Conservation (phyloP, 2,113 vertebrate species). For the Spizaetus ornatus region DNA sequence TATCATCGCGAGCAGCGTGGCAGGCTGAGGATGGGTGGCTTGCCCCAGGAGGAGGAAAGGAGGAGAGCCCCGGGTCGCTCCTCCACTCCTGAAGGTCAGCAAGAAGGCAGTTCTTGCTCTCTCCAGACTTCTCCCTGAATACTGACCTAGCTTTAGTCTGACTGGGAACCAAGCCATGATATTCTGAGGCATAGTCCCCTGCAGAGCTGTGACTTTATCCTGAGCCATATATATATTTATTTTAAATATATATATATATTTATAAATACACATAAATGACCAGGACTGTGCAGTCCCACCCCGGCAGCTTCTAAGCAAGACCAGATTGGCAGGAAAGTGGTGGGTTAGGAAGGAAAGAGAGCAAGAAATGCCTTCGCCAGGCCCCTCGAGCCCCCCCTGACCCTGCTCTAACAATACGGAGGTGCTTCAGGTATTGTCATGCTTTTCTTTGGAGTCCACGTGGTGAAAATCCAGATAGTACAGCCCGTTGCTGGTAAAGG, state of each 20-base stretch:
- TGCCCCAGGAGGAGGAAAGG: neutral
- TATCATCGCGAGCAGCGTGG: fast-evolving
- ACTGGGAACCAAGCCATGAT: neutral
- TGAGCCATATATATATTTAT: neutral
- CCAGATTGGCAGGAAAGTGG: neutral
- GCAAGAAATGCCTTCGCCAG: neutral
- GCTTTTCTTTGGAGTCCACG: neutral
- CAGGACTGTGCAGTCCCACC: neutral
- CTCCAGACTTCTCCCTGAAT: neutral
- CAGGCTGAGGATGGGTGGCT: neutral
- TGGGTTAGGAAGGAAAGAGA: neutral
- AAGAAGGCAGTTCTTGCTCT: neutral
- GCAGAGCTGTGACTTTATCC: neutral
- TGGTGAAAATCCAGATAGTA: neutral
- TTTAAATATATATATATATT: no score
- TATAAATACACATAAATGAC: neutral
- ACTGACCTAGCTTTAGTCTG: neutral
- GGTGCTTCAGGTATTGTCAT: neutral
- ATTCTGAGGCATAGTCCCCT: neutral
- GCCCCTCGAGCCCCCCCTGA: neutral
- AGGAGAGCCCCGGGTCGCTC: neutral
- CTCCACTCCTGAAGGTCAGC: neutral
- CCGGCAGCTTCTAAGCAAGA: neutral
- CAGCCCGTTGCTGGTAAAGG: neutral
- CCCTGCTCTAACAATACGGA: neutral